Evolutionary conservation across 2,888 invertebrate genomes (phyloP), one percentile per base, ranked within the genome.

Genomic region (Athrips mouffetella): DNA sequence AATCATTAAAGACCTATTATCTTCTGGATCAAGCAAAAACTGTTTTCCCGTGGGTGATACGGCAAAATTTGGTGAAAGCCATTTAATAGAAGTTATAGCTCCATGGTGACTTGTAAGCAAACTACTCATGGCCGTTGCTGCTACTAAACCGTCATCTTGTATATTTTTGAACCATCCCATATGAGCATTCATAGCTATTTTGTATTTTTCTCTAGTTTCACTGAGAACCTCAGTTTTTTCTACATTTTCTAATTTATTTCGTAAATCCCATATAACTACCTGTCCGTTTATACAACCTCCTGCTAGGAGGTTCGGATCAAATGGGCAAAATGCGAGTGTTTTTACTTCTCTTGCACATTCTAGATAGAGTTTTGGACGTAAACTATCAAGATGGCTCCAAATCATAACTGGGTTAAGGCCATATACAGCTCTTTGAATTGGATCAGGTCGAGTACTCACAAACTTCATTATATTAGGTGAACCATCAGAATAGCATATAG

Each of bases 271-370:
- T 35, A 94, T 62, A 13, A 92, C 80, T 6, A 94, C 76, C 88
- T 94, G 91, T 1, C 95, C 95, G 68, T 93, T 94, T 2, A 84
- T 79, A 48, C 91, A 91, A 3, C 95, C 95, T 4, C 94, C 95
- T 35, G 94, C 65, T 20, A 95, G 68, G 41, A 94, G 68, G 66
- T 93, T 92, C 52, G 91, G 91, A 64, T 94, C 85, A 52, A 90
- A 90, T 0, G 93, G 93, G 64, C 93, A 94, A 71, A 93, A 92
- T 0, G 92, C 90, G 7, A 94, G 71, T 0, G 85, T 73, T 25
- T 91, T 90, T 0, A 94, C 90, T 76, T 93, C 93, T 31, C 93
- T 85, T 0, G 92, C 90, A 2, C 92, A 84, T 67, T 93, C 91
- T 46, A 95, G 87, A 59, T 91, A 90, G 33, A 95, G 73, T 77